phyloP scores from a whole-genome alignment of 2,113 vertebrate genomes.

The Scortum barcoo region DNA sequence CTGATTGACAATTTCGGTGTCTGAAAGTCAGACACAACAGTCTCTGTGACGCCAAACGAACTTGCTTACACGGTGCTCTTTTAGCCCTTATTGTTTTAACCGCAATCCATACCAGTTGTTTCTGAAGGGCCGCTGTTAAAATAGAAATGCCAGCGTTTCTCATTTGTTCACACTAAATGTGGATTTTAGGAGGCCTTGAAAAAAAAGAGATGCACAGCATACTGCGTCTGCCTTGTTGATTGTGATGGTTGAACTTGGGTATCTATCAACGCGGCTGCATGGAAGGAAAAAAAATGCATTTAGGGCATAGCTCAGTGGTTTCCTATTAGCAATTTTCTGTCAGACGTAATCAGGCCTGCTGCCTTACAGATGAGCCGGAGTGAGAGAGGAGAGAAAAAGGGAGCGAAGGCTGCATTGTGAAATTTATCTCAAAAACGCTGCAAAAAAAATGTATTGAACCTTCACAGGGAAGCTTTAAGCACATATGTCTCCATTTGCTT shows the following conservation, averaged over 20 bases:
- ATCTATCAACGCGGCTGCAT: background rate
- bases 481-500: background rate
- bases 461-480: background rate
- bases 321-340: background rate
- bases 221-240: background rate
- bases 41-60: conserved; percentile 25
- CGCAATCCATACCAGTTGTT: background rate
- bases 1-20: conserved; percentile 23
- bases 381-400: background rate
- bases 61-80: background rate
- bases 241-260: background rate
- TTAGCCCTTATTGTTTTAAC: background rate
- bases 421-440: background rate
- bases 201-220: background rate
- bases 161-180: background rate
- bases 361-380: background rate
- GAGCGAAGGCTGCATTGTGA: background rate
- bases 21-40: conserved; percentile 31
- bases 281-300: conserved; percentile 3
- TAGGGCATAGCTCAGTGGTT: background rate
- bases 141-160: background rate
- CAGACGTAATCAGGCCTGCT: conserved; percentile 9
- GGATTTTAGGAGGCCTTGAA: background rate
- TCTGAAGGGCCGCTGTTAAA: background rate
- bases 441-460: conserved; percentile 7